Base-by-base conservation (phyloP, 2,888 invertebrate genomes). In the Philereme transversata region DNA sequence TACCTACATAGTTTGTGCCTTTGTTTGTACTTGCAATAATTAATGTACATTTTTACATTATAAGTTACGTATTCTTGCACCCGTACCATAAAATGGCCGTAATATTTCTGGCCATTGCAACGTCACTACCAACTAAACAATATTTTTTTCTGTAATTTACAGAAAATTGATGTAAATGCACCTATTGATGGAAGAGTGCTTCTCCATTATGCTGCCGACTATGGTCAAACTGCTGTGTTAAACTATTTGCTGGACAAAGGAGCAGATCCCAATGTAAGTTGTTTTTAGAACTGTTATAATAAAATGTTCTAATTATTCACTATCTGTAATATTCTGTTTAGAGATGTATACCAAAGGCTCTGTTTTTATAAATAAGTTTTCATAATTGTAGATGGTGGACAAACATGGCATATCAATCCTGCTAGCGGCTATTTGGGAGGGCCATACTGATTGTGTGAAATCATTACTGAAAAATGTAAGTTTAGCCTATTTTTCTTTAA, bases 351-450 rank as follows among this genome's bases (percentile, higher is more conserved):
- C 6, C 46, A 46, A 40, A 40, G 4, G 40, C 40, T 38, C 38
- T 22, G 22, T 22, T 22, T 22, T 22, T 22, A 40, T 4, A 5
- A 40, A 5, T 40, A 8, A 6, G 4, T 40, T 6, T 4, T 40
- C 8, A 40, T 40, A n/a, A 56, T 74, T 77, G 61, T 86, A 99
- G 99, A 95, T 96, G 74, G 94, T 95, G 81, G 99, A 99, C 86
- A 98, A 98, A 91, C 97, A 99, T 94, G 98, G 98, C 40, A 98
- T 99, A 73, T 97, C 97, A 66, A 97, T 98, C 40, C 92, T 99
- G 51, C 88, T 99, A 75, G 98, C 99, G 72, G 99, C 99, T 60
- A 97, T 99, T 78, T 99, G 97, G 97, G 99, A 99, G 90, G 98
- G 98, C 34, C 99, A 99, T 83, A 96, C 96, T 55, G 95, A 96